Conservation (phyloP, 2,113 vertebrate genomes). For the Hoplias malabaricus region DNA sequence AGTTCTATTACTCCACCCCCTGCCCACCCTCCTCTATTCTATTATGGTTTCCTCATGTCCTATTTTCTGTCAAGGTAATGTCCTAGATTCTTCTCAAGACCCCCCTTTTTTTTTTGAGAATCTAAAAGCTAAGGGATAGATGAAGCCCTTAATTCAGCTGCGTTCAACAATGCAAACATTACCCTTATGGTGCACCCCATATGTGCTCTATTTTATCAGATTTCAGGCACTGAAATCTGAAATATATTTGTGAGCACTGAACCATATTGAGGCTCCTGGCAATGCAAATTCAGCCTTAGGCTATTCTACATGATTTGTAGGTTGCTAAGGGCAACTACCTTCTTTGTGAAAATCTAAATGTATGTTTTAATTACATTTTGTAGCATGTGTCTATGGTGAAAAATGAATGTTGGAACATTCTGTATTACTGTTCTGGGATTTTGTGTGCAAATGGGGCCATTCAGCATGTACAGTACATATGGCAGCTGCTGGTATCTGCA, state of each 20-base stretch:
- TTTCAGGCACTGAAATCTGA: background rate
- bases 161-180: too few relatives aligned
- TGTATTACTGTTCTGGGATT: slow-evolving; percentile 45
- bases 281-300: slow-evolving; percentile 15
- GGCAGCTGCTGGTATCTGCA: slow-evolving; percentile 53
- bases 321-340: slow-evolving; percentile 44
- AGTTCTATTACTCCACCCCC: slow-evolving; percentile 41
- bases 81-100: slow-evolving; percentile 70
- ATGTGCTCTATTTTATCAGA: background rate
- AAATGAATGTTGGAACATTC: slow-evolving; percentile 43
- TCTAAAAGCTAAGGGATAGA: slow-evolving; percentile 9
- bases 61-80: slow-evolving; percentile 73
- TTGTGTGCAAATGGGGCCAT: slow-evolving; percentile 61
- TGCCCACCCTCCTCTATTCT: slow-evolving; percentile 33
- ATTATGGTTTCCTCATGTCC: slow-evolving; percentile 63
- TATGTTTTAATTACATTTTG: slow-evolving; percentile 61
- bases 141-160: slow-evolving; percentile 4
- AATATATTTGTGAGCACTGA: background rate
- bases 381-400: slow-evolving; percentile 43
- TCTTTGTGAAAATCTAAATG: slow-evolving; percentile 35
- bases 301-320: slow-evolving; percentile 21
- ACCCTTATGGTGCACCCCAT: background rate
- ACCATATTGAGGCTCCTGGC: background rate
- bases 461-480: slow-evolving; percentile 25
- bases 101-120: slow-evolving; percentile 52